Conservation (phyloP, 2,797 vertebrate genomes). For the Squalus acanthias region DNA sequence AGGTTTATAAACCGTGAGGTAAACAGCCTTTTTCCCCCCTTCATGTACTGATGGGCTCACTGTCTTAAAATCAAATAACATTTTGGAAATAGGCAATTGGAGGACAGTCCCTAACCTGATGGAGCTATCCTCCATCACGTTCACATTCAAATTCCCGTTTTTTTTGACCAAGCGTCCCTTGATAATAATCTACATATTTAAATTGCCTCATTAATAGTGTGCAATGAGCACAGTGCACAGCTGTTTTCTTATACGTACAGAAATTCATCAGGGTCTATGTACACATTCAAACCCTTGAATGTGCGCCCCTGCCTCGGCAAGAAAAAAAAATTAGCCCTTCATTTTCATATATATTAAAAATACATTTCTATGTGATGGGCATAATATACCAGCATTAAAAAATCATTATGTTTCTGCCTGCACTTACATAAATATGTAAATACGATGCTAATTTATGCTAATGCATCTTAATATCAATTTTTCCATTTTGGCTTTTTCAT, state of each 20-base stretch:
- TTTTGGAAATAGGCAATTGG: background rate
- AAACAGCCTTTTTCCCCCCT: background rate
- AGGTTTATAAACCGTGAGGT: background rate
- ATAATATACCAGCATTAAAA: background rate
- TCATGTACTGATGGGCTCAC: background rate
- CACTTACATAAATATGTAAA: background rate
- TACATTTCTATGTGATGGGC: background rate
- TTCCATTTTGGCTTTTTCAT: background rate
- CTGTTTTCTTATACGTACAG: background rate
- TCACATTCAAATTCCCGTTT: background rate
- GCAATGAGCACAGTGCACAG: background rate
- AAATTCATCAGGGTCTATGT: background rate
- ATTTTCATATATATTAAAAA: slow-evolving; percentile 11
- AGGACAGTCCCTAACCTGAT: background rate
- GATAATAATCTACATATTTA: background rate
- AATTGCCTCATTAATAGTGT: background rate
- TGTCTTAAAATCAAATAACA: background rate
- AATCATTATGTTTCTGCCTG: background rate
- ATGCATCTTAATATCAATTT: background rate
- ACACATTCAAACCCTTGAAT: background rate
- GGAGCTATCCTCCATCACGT: background rate
- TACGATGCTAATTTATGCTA: background rate
- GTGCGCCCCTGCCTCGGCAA: background rate
- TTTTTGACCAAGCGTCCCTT: background rate
- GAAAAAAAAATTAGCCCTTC: background rate